Evolutionary conservation across 1,140 invertebrate genomes (phyloP).

Genomic region (Arctopsyche grandis): DNA sequence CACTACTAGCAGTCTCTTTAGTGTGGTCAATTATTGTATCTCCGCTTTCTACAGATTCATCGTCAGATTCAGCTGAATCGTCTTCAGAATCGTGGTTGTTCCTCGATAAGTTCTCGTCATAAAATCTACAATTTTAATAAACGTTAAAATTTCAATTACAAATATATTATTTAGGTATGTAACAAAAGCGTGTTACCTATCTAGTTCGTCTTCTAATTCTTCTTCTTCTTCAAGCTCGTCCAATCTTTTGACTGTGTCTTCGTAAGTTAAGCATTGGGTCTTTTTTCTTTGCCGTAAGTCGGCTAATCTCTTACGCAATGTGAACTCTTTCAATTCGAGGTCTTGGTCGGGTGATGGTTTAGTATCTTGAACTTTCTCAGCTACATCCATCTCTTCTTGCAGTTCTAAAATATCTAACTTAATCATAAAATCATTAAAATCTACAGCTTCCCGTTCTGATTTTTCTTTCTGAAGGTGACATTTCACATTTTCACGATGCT

Average conservation of each 20-base stretch:
- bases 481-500: conserved; percentile 60
- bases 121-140: conserved; percentile 33
- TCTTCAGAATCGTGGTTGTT: conserved; percentile 18
- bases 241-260: conserved; percentile 64
- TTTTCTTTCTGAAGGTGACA: conserved; percentile 58
- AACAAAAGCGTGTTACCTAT: conserved; percentile 57
- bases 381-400: conserved; percentile 64
- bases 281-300: conserved; percentile 62
- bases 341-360: conserved; percentile 59
- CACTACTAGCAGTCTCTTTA: conserved; percentile 51
- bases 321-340: conserved; percentile 66
- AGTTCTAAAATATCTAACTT: conserved; percentile 64
- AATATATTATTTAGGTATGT: neutral
- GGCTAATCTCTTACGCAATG: conserved; percentile 64
- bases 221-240: conserved; percentile 70
- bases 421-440: conserved; percentile 61
- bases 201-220: conserved; percentile 68
- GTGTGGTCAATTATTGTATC: conserved; percentile 32
- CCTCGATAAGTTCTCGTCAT: conserved; percentile 10
- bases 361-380: conserved; percentile 54
- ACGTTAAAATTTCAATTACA: neutral
- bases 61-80: conserved; percentile 13
- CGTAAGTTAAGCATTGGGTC: conserved; percentile 60
- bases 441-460: conserved; percentile 51
- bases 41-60: neutral